A percentile compares a stretch with the other conserved stretches of the same genome.
Evolutionary conservation across 2,888 invertebrate species (phyloP).

Genomic region (Dexiosoma caninum): DNA sequence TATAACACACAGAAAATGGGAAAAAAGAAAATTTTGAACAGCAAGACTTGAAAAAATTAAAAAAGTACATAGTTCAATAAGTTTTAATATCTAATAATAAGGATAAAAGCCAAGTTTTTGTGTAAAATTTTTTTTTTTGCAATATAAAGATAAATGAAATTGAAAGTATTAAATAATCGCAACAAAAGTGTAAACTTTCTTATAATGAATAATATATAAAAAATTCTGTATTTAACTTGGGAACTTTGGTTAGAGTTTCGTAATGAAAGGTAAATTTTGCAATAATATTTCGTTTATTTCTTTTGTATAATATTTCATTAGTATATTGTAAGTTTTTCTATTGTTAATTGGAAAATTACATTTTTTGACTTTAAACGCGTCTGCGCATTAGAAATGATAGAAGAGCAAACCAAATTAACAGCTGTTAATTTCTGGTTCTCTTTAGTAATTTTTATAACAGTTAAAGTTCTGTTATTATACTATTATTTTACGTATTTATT

Average conservation of each 20-base stretch:
- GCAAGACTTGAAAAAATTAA: conserved; percentile 4
- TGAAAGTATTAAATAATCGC: background rate
- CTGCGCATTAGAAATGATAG: conserved; percentile 30
- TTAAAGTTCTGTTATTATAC: background rate
- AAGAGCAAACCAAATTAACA: conserved; percentile 15
- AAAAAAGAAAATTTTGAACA: conserved; percentile 29
- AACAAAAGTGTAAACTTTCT: background rate
- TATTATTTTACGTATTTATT: background rate
- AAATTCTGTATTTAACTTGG: too few relatives aligned
- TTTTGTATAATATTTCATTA: conserved; percentile 15
- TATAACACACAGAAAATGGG: conserved; percentile 42
- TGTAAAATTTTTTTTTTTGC: background rate
- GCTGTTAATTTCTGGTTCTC: background rate
- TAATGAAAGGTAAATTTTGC: background rate
- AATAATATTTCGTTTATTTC: background rate
- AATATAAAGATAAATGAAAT: background rate
- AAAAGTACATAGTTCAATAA: background rate
- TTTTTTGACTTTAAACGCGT: conserved; percentile 58
- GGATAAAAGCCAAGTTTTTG: background rate
- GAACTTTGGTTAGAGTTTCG: background rate
- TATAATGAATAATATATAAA: too few relatives aligned
- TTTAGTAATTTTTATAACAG: conserved; percentile 23
- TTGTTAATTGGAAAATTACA: conserved; percentile 60
- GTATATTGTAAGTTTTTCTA: conserved; percentile 40
- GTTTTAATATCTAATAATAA: too few relatives aligned